Percentiles rank a stretch among this genome's conserved stretches.
Evolutionary conservation across 2,888 invertebrate species (phyloP).

Genomic region (Disparrhopalites patrizii): DNA sequence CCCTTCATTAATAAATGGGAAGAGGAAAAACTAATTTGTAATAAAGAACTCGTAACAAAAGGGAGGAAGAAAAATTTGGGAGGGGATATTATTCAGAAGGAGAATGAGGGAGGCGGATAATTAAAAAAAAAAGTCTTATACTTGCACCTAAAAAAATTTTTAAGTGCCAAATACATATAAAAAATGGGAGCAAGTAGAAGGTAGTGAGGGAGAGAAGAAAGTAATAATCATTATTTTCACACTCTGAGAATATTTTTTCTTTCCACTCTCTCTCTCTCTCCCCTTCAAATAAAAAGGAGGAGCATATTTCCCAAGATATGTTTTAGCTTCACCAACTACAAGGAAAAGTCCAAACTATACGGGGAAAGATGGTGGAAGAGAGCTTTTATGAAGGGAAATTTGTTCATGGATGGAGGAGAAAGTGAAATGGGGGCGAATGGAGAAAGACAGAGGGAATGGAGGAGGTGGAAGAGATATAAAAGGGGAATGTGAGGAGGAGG

Average conservation of each 20-base stretch:
- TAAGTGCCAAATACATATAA: no score
- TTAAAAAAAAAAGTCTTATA: no score
- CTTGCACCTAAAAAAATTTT: no score
- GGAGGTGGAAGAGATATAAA: neutral
- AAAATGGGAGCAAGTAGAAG: no score
- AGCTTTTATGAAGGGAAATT: neutral
- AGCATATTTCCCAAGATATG: neutral
- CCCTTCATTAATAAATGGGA: no score
- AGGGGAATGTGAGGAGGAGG: neutral
- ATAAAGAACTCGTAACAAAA: no score
- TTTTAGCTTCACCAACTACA: neutral
- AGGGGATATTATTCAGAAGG: no score
- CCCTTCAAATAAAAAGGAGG: neutral
- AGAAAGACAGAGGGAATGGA: neutral
- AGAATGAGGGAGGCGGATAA: no score
- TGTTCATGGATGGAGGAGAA: conserved; percentile 8
- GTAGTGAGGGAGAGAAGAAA: neutral
- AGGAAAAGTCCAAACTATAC: no score
- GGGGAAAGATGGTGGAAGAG: no score
- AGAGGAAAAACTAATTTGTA: no score
- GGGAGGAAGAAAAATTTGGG: no score
- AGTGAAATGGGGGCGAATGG: neutral
- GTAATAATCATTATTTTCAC: neutral
- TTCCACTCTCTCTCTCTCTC: neutral
- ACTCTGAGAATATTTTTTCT: neutral